Evolutionary conservation across 2,113 vertebrate genomes (phyloP).

Genomic region (rabbit (Oryctolagus cuniculus)): DNA sequence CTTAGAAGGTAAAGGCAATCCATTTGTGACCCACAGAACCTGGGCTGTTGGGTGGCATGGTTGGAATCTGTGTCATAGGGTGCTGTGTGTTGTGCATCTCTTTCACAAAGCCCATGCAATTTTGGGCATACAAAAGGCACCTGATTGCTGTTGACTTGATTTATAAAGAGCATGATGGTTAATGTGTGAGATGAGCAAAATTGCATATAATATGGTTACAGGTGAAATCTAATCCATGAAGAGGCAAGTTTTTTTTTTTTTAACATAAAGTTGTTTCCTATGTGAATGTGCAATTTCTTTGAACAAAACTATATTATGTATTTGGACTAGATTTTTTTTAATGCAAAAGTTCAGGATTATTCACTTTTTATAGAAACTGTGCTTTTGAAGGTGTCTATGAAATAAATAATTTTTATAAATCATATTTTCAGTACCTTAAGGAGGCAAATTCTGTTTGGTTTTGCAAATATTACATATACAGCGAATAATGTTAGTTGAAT

Average conservation of each 20-base stretch:
- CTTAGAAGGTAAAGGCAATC: conserved; percentile 15
- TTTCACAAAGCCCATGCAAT: not conserved
- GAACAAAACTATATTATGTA: not conserved
- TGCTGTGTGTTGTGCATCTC: not conserved
- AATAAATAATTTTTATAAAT: conserved; percentile 47
- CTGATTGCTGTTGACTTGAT: not conserved
- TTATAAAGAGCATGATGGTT: not conserved
- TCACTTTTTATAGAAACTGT: conserved; percentile 37
- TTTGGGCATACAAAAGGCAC: not conserved
- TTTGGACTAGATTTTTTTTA: not conserved
- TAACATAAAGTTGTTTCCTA: conserved; percentile 34
- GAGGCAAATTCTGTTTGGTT: conserved; percentile 5
- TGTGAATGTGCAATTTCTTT: conserved; percentile 6
- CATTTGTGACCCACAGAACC: not conserved
- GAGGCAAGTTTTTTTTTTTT: not conserved
- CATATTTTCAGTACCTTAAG: conserved; percentile 1
- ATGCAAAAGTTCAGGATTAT: not conserved
- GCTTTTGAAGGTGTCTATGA: conserved; percentile 20
- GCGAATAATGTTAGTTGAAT: not conserved
- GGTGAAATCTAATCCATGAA: conserved; percentile 34
- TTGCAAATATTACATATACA: conserved; percentile 22
- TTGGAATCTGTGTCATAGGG: not conserved
- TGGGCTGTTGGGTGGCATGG: not conserved
- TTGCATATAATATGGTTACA: conserved; percentile 49
- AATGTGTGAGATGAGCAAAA: not conserved